Evolutionary conservation across 23 tunicate species (phyloP).

Genomic region (Ciona savignyi): DNA sequence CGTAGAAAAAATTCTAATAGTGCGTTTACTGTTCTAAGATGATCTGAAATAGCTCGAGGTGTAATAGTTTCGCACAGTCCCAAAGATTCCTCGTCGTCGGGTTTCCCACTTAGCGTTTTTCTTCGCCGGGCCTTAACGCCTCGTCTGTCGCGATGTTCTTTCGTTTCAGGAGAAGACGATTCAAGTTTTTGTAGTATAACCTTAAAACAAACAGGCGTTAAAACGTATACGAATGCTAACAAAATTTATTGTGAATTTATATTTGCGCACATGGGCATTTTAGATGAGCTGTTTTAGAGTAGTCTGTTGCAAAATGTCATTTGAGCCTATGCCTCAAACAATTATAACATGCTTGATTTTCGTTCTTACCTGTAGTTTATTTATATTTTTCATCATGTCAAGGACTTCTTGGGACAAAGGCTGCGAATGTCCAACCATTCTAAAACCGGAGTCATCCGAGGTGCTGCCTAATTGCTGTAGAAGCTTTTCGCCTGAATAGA

Average conservation of each 20-base stretch:
- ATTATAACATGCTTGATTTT: too few species aligned
- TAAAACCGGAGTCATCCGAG: slow-evolving; percentile 51
- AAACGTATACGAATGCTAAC: too few species aligned
- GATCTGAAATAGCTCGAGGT: not conserved
- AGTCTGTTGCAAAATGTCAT: too few species aligned
- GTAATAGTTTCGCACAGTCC: not conserved
- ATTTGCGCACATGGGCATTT: too few species aligned
- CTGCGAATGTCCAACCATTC: slow-evolving; percentile 10
- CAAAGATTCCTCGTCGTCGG: not conserved
- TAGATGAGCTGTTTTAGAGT: too few species aligned
- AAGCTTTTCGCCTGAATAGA: slow-evolving; percentile 32
- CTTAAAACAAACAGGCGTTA: too few species aligned
- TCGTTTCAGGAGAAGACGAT: not conserved
- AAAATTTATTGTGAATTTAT: too few species aligned
- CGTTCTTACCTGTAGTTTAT: slow-evolving; percentile 20
- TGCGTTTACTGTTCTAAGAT: not conserved
- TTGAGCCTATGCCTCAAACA: too few species aligned
- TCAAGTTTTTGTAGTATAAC: not conserved
- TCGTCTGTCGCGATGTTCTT: not conserved
- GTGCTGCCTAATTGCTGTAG: slow-evolving; percentile 22
- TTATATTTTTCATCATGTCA: slow-evolving; percentile 37
- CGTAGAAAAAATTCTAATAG: not conserved
- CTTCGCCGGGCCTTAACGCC: not conserved
- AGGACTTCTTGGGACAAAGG: slow-evolving; percentile 41
- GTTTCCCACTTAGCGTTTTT: not conserved